Conservation (phyloP, 1,140 invertebrate genomes). For the Drosophila ohnishii region DNA sequence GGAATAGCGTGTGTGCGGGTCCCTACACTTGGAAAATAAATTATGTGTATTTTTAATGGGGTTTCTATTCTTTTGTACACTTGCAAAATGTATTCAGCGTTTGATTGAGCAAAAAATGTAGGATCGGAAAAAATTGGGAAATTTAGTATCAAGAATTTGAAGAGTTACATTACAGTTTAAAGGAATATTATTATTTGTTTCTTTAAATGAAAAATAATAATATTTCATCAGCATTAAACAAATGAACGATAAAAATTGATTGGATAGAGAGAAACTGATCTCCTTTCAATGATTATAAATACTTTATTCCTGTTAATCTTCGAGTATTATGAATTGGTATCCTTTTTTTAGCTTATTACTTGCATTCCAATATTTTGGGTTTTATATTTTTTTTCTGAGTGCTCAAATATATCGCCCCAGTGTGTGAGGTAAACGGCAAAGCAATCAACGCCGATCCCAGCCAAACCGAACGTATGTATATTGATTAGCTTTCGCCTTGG, state of each 20-base stretch:
- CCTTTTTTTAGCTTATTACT: background rate
- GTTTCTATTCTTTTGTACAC: background rate
- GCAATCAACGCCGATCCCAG: slow-evolving; percentile 52
- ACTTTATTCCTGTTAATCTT: background rate
- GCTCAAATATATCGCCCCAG: slow-evolving; percentile 12
- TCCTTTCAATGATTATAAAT: background rate
- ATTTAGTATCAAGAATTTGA: too few relatives aligned
- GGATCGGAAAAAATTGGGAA: too few relatives aligned
- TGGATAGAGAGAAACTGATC: too few relatives aligned
- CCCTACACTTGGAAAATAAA: slow-evolving; percentile 25
- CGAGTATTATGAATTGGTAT: too few relatives aligned
- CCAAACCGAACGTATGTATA: slow-evolving; percentile 55
- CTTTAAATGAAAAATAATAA: too few relatives aligned
- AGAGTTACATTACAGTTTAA: too few relatives aligned
- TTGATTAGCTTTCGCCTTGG: slow-evolving; percentile 75
- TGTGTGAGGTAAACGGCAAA: slow-evolving; percentile 34
- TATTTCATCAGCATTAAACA: too few relatives aligned
- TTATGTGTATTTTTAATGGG: background rate
- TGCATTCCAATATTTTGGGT: background rate
- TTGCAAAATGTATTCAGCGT: background rate
- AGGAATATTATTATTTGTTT: too few relatives aligned
- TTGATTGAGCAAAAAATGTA: background rate
- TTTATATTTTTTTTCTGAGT: slow-evolving; percentile 10
- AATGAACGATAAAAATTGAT: background rate
- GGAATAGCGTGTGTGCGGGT: slow-evolving; percentile 36